Percentiles rank a stretch among this genome's conserved stretches.
These are phyloP conservation scores for Gopherus flavomarginatus DNA, from an alignment of 2,113 vertebrate species.

Conservation along the genomic window DNA sequence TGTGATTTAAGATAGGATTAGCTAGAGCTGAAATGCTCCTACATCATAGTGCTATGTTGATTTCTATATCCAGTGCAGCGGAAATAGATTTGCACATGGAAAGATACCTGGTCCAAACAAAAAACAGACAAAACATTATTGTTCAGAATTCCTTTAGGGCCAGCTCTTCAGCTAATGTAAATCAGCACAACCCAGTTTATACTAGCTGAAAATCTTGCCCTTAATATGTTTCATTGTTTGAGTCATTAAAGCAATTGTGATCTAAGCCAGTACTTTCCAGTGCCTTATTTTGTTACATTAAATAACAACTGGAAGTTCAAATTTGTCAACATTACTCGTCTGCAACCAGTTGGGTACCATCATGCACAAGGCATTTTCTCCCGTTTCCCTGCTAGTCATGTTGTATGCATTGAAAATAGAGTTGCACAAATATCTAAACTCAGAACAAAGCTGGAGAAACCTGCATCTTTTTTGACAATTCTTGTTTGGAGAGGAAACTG, in stretches of 20 bases:
- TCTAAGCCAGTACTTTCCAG: not conserved
- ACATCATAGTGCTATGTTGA: not conserved
- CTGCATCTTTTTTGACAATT: not conserved
- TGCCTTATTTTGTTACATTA: not conserved
- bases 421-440: not conserved
- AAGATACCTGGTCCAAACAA: not conserved
- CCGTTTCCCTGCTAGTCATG: not conserved
- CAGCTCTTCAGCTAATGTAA: not conserved
- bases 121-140: fast-evolving
- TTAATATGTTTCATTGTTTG: not conserved
- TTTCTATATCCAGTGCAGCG: not conserved
- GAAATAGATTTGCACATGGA: not conserved
- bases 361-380: not conserved
- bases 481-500: fast-evolving
- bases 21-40: not conserved
- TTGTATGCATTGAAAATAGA: not conserved
- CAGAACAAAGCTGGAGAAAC: not conserved
- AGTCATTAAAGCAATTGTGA: not conserved
- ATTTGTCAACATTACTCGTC: not conserved
- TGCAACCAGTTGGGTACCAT: not conserved
- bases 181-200: not conserved
- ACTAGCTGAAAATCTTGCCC: not conserved
- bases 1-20: not conserved
- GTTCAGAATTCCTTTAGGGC: not conserved
- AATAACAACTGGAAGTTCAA: not conserved